phyloP scores from a whole-genome alignment of 2,113 vertebrate species.

The Pao palembangensis region DNA sequence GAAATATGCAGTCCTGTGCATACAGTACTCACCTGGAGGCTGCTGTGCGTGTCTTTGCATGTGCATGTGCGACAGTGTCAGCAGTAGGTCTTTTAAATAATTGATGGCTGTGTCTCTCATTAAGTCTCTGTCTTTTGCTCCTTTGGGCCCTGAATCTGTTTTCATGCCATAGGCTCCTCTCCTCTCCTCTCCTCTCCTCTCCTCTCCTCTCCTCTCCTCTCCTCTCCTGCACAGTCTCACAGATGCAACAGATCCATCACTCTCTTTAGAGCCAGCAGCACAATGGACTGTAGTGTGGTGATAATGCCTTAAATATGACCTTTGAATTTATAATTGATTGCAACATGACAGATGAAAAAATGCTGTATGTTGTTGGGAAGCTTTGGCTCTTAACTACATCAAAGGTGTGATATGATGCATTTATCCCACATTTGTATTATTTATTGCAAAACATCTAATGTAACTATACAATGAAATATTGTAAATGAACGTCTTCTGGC shows the following conservation, averaged over 20 bases:
- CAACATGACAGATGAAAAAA: constrained; percentile 2
- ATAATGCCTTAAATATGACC: constrained; percentile 23
- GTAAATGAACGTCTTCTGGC: background rate
- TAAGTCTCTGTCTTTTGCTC: constrained; percentile 62
- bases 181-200: background rate
- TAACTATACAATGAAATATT: too few relatives aligned
- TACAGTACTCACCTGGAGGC: too few relatives aligned
- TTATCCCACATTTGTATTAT: constrained; percentile 1
- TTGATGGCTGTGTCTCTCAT: constrained; percentile 72
- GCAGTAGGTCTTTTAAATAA: constrained; percentile 76
- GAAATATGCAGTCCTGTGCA: background rate
- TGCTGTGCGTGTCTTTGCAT: constrained; percentile 22
- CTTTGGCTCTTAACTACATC: too few relatives aligned
- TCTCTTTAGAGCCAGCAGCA: constrained; percentile 33
- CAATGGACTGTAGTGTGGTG: background rate
- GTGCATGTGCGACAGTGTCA: constrained; percentile 56
- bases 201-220: constrained; percentile 13
- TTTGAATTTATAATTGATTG: constrained; percentile 13
- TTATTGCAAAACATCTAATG: too few relatives aligned
- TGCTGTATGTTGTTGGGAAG: background rate
- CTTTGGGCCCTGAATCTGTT: constrained; percentile 39
- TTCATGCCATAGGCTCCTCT: constrained; percentile 47
- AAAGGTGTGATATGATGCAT: background rate
- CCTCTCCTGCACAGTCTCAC: constrained; percentile 17
- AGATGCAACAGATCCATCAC: constrained; percentile 53